Evolutionary conservation across 2,888 invertebrate species (phyloP).

Genomic region (Acronicta alni): DNA sequence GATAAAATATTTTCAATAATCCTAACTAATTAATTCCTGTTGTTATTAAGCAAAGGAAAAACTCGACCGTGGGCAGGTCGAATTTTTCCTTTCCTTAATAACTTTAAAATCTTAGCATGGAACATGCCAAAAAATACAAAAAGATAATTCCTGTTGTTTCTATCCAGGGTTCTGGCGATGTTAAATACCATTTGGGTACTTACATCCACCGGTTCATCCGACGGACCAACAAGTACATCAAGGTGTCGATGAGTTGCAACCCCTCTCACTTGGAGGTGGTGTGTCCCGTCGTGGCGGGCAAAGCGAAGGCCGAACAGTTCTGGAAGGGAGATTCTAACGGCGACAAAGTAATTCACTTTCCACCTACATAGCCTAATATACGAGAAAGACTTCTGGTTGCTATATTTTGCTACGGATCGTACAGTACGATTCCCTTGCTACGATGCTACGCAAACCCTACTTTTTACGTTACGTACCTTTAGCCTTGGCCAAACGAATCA

Average conservation of each 20-base stretch:
- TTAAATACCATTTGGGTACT: conserved; percentile 97
- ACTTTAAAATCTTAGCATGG: too few species aligned
- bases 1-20: too few species aligned
- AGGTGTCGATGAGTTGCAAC: conserved; percentile 96
- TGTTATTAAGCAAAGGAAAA: too few species aligned
- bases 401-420: too few species aligned
- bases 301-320: conserved; percentile 96
- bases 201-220: conserved; percentile 94
- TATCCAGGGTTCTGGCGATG: conserved; percentile 94
- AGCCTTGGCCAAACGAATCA: too few species aligned
- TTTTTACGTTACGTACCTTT: background rate
- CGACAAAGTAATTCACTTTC: conserved; percentile 80
- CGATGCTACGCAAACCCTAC: background rate
- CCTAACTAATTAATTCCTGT: too few species aligned
- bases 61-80: too few species aligned
- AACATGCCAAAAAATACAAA: too few species aligned
- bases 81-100: too few species aligned
- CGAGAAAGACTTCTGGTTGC: too few species aligned
- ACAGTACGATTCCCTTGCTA: background rate
- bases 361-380: background rate
- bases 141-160: too few species aligned
- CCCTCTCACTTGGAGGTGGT: conserved; percentile 98
- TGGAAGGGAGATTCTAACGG: conserved; percentile 94
- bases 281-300: conserved; percentile 96
- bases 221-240: conserved; percentile 93